Base-by-base conservation (phyloP, 2,113 vertebrate genomes). In the Mungos mungo region DNA sequence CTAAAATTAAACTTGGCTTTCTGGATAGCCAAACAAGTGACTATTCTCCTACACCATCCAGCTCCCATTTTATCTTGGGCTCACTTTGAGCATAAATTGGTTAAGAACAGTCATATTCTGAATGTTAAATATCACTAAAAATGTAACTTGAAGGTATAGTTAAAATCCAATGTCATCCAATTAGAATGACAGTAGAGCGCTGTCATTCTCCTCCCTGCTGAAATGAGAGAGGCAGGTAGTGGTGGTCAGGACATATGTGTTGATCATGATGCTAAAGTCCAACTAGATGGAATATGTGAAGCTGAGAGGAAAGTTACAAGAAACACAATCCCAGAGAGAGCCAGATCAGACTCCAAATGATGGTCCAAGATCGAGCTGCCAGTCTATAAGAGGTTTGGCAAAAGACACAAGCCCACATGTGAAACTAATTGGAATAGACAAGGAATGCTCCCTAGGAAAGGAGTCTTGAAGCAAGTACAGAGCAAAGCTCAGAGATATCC, bases 1-100 rank as follows among this genome's bases (percentile, higher is more conserved):
- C 96, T 91, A 98, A 98, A 96, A 97, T 97, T 93, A 98, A 98
- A 88, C 97, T 98, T 98, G 98, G 79, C 93, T 97, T 98, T 92
- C 79, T 97, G 94, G 83, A 96, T 88, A 97, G 95, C 81, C 95
- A 98, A 98, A 96, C 96, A 96, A 84, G 16, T 60, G 68, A 95
- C 95, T 98, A 81, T 97, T 85, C 65, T 94, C 93, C 97, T 76
- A 31, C 3, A 76, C 52, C n/a, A 93, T 72, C 52, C 90, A 89
- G 94, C 38, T 94, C 80, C 79, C 69, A 65, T 83, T 98, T 98
- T 87, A 52, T 97, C 77, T 95, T 35, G 68, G 88, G 54, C 91
- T 98, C 88, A 95, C 72, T 95, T 95, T 98, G 93, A 83, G 86
- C 86, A 94, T 71, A 95, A 95, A 97, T 95, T 97, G 66, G 93